These are phyloP conservation scores for Lucinisca nassula DNA, from an alignment of 2,888 invertebrate species.

Conservation along the genomic window DNA sequence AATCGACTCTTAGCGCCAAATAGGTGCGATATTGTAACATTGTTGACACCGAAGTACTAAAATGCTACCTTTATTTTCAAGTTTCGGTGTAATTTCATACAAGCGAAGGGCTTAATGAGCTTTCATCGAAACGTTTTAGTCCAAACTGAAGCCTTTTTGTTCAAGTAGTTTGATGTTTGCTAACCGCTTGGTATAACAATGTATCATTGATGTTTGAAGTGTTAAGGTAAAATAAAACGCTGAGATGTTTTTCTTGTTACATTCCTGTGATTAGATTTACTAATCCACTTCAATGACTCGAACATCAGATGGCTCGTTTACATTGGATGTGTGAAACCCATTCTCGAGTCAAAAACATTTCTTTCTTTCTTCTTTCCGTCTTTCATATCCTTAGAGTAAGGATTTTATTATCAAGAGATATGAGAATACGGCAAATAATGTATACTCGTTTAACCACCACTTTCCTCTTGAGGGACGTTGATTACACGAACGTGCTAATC, in stretches of 20 bases:
- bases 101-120: conserved; percentile 1
- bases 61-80: conserved; percentile 17
- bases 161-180: conserved; percentile 7
- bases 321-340: too few relatives aligned
- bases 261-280: neutral
- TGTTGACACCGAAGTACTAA: neutral
- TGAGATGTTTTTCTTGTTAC: neutral
- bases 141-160: conserved; percentile 11
- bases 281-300: too few relatives aligned
- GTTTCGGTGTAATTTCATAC: conserved; percentile 6
- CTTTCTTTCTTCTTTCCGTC: too few relatives aligned
- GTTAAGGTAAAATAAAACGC: neutral
- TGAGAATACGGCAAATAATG: too few relatives aligned
- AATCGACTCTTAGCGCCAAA: neutral
- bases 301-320: too few relatives aligned
- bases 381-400: too few relatives aligned
- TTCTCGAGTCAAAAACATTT: too few relatives aligned
- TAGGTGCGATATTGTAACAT: conserved; percentile 6
- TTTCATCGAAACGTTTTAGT: conserved; percentile 6
- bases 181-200: neutral
- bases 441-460: too few relatives aligned
- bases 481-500: too few relatives aligned
- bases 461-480: too few relatives aligned
- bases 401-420: too few relatives aligned
- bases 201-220: neutral